Conservation (phyloP, 2,888 invertebrate species). For the Mimumesa dahlbomi region DNA sequence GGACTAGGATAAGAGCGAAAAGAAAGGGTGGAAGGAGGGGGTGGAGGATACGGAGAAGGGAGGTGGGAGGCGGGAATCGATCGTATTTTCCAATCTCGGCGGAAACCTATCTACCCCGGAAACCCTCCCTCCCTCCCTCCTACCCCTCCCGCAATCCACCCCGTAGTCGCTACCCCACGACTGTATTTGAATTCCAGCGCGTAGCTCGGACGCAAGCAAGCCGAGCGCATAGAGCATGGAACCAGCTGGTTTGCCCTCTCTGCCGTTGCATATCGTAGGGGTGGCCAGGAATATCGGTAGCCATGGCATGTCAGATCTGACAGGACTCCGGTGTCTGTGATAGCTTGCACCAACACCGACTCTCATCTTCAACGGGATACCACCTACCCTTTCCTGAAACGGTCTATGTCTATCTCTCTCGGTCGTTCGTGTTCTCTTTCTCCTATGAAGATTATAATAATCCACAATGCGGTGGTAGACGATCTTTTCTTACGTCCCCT, state of each 20-base stretch:
- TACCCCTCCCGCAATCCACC: slow-evolving; percentile 15
- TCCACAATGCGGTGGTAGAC: too few relatives aligned
- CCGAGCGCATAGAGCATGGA: slow-evolving; percentile 46
- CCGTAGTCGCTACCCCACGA: slow-evolving; percentile 30
- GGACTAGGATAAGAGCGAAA: slow-evolving; percentile 46
- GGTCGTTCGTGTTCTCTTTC: too few relatives aligned
- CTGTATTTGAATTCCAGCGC: slow-evolving; percentile 59
- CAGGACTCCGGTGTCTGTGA: slow-evolving; percentile 54
- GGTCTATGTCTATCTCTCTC: slow-evolving; percentile 4
- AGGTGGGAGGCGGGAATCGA: slow-evolving; percentile 49
- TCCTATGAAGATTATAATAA: too few relatives aligned
- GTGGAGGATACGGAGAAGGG: too few relatives aligned
- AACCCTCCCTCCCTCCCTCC: slow-evolving; percentile 17
- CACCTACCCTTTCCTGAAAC: slow-evolving; percentile 3
- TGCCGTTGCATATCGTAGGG: slow-evolving; percentile 39
- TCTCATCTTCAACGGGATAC: slow-evolving; percentile 10
- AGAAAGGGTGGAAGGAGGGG: slow-evolving; percentile 40
- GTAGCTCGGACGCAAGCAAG: slow-evolving; percentile 51
- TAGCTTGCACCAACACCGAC: slow-evolving; percentile 36
- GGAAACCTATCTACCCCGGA: slow-evolving; percentile 63
- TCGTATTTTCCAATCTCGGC: slow-evolving; percentile 68
- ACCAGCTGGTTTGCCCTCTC: slow-evolving; percentile 50
- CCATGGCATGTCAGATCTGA: slow-evolving; percentile 52
- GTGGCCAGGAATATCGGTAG: slow-evolving; percentile 51
- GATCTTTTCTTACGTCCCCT: too few relatives aligned